Conservation (phyloP, 2,888 invertebrate genomes). For the Napeogenes inachia region DNA sequence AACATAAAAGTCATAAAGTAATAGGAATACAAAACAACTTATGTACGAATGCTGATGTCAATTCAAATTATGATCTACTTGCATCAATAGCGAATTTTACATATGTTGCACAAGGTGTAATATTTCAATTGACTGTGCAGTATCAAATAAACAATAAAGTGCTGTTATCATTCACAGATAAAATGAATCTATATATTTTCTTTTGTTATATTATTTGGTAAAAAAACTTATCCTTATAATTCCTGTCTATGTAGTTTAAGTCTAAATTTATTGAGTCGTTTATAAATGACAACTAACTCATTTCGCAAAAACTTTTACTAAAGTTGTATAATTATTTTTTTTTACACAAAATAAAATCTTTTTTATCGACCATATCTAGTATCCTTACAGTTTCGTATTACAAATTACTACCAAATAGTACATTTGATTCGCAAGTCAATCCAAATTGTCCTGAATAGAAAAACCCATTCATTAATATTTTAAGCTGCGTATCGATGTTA, state of each 20-base stretch:
- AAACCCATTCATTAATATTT: background rate
- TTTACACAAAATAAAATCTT: too few relatives aligned
- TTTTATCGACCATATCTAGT: too few relatives aligned
- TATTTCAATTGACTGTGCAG: background rate
- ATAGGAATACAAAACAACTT: background rate
- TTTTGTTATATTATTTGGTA: background rate
- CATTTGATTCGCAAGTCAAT: background rate
- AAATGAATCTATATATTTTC: background rate
- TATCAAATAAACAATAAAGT: background rate
- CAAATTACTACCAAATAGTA: too few relatives aligned
- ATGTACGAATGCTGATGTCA: background rate
- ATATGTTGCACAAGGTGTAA: constrained; percentile 2
- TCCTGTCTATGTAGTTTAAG: too few relatives aligned
- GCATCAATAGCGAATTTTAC: background rate
- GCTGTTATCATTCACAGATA: background rate
- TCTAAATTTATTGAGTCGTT: too few relatives aligned
- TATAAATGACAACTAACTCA: too few relatives aligned
- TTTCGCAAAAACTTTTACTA: too few relatives aligned
- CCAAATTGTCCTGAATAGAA: background rate
- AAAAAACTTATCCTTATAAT: background rate
- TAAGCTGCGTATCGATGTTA: constrained; percentile 30
- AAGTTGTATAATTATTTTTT: too few relatives aligned
- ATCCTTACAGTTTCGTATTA: too few relatives aligned
- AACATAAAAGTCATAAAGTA: background rate
- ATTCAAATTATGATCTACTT: constrained; percentile 6